Percentiles rank a stretch among this genome's conserved stretches.
Evolutionary conservation across 2,888 invertebrate genomes (phyloP).

Genomic region (Nemoura dubitans): DNA sequence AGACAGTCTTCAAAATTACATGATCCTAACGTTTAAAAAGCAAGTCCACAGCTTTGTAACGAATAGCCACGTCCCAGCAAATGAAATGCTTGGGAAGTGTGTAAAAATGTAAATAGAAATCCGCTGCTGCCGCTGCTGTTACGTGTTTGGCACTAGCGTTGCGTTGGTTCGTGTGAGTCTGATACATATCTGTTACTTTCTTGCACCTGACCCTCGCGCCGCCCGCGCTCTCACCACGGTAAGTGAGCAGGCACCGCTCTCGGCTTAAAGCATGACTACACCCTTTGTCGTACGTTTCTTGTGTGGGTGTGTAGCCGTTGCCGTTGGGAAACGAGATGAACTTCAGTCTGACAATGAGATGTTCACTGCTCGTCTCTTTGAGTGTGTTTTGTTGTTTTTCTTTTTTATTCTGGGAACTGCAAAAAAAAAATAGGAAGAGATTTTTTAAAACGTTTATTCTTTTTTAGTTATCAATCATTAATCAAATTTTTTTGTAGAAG

Average conservation of each 20-base stretch:
- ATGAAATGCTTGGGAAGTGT: neutral
- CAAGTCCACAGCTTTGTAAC: too few relatives aligned
- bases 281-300: constrained; percentile 27
- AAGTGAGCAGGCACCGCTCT: constrained; percentile 40
- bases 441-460: too few relatives aligned
- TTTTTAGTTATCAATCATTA: too few relatives aligned
- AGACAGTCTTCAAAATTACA: too few relatives aligned
- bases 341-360: neutral
- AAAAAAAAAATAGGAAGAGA: too few relatives aligned
- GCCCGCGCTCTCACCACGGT: constrained; percentile 7
- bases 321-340: neutral
- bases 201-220: constrained; percentile 33
- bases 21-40: too few relatives aligned
- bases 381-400: neutral
- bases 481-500: too few relatives aligned
- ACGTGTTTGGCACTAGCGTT: neutral
- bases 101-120: neutral
- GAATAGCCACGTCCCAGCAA: neutral
- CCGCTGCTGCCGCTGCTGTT: neutral
- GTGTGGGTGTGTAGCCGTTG: constrained; percentile 18
- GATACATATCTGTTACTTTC: constrained; percentile 21
- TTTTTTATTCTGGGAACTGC: neutral
- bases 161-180: neutral
- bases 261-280: constrained; percentile 29
- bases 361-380: neutral